These are phyloP conservation scores for Aleiodes leptofemur DNA, from an alignment of 2,888 invertebrate genomes.

Conservation along the genomic window DNA sequence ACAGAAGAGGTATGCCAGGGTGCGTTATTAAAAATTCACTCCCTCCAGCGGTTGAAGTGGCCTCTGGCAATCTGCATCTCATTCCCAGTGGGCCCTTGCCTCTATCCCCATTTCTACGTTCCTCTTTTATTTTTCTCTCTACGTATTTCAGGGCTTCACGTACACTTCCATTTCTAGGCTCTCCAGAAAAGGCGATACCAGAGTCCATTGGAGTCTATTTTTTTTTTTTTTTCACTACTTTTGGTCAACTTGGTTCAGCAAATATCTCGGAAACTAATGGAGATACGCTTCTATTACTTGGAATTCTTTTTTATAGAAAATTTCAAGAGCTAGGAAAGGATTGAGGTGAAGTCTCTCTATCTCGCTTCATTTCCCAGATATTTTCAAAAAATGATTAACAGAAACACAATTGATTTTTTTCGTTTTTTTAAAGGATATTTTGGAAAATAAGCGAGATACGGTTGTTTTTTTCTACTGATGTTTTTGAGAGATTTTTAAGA, in stretches of 20 bases:
- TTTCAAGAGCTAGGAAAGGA: too few relatives aligned
- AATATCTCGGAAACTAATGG: too few relatives aligned
- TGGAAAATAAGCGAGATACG: background rate
- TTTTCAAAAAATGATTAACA: too few relatives aligned
- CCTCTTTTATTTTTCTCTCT: slow-evolving; percentile 13
- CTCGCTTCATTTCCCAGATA: too few relatives aligned
- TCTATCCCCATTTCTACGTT: slow-evolving; percentile 20
- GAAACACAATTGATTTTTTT: too few relatives aligned
- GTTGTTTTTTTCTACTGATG: background rate
- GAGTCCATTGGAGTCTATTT: slow-evolving; percentile 2
- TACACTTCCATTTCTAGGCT: slow-evolving; percentile 45
- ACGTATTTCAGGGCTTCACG: slow-evolving; percentile 11
- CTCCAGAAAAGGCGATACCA: background rate
- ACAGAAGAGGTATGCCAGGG: slow-evolving; percentile 54
- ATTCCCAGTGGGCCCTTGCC: slow-evolving; percentile 70
- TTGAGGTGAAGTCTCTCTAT: too few relatives aligned
- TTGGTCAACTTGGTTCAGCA: background rate
- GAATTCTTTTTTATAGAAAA: too few relatives aligned
- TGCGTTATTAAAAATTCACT: slow-evolving; percentile 75
- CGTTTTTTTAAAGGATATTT: background rate
- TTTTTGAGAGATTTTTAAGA: too few relatives aligned
- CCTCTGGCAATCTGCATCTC: slow-evolving; percentile 75
- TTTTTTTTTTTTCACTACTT: slow-evolving; percentile 23
- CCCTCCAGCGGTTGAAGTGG: slow-evolving; percentile 72
- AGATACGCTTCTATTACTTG: too few relatives aligned